phyloP scores from a whole-genome alignment of 2,888 invertebrate species.

The Eledona agricola region DNA sequence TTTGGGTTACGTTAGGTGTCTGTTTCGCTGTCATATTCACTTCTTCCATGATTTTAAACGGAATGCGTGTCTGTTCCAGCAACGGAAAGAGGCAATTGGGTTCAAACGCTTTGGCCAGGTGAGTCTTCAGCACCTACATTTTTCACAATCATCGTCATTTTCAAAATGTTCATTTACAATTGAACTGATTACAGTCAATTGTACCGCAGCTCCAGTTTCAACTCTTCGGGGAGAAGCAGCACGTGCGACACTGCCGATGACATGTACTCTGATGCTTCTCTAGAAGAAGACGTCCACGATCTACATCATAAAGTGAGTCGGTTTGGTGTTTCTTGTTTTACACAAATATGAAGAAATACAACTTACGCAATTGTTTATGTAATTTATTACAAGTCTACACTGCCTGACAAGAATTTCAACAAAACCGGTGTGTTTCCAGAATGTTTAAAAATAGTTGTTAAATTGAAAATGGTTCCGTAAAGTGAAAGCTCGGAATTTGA shows the following conservation, averaged over 20 bases:
- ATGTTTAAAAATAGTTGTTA: no score
- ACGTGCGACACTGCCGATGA: conserved; percentile 93
- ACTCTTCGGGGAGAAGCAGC: conserved; percentile 90
- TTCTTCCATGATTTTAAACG: conserved; percentile 7
- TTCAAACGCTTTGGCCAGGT: conserved; percentile 90
- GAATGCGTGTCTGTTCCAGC: conserved; percentile 67
- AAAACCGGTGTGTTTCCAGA: no score
- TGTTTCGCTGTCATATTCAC: conserved; percentile 12
- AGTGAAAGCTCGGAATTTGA: no score
- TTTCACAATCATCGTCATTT: conserved; percentile 25
- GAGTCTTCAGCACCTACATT: conserved; percentile 52
- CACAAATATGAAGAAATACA: no score
- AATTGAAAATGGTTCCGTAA: no score
- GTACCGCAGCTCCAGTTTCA: conserved; percentile 92
- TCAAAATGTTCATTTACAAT: conserved; percentile 14
- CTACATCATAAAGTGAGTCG: conserved; percentile 89
- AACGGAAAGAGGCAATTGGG: conserved; percentile 83
- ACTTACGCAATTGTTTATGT: no score
- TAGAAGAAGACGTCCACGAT: conserved; percentile 91
- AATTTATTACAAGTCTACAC: no score
- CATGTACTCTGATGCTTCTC: conserved; percentile 92
- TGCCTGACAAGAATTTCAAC: no score
- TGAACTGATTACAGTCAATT: conserved; percentile 75
- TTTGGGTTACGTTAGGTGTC: conserved; percentile 19
- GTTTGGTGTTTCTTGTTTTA: no score